Percentiles rank a stretch among this genome's conserved stretches.
Conservation (phyloP, 2,888 invertebrate species). For the Philereme transversata region DNA sequence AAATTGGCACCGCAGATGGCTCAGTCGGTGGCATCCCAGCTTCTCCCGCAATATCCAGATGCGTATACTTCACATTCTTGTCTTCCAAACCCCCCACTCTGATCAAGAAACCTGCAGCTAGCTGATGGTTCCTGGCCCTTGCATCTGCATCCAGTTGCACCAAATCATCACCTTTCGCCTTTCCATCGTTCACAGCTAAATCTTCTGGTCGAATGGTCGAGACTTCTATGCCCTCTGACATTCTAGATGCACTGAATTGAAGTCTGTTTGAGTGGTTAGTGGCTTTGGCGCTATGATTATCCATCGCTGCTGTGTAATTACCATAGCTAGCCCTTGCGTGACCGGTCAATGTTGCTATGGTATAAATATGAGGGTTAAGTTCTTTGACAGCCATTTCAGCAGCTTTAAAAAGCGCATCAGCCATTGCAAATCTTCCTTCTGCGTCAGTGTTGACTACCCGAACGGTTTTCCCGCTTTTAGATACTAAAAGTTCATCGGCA, state of each 20-base stretch:
- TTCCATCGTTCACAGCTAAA: conserved; percentile 85
- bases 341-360: conserved; percentile 93
- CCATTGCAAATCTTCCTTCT: conserved; percentile 95
- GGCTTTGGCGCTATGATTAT: conserved; percentile 87
- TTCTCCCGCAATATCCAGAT: conserved; percentile 90
- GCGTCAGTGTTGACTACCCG: conserved; percentile 96
- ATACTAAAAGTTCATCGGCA: conserved; percentile 92
- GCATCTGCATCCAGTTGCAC: conserved; percentile 72
- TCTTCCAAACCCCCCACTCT: conserved; percentile 92
- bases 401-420: conserved; percentile 87
- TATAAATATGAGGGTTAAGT: conserved; percentile 92
- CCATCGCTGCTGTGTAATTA: conserved; percentile 88
- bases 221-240: conserved; percentile 91
- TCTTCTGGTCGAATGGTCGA: conserved; percentile 89
- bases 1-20: conserved; percentile 88
- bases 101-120: conserved; percentile 87
- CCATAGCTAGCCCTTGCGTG: conserved; percentile 89
- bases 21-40: conserved; percentile 87
- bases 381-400: conserved; percentile 84
- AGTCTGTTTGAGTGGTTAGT: conserved; percentile 84
- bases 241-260: conserved; percentile 86
- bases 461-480: conserved; percentile 90
- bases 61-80: conserved; percentile 90
- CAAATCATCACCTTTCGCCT: conserved; percentile 92
- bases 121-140: conserved; percentile 75